Percentiles rank a stretch among this genome's conserved stretches.
These are phyloP conservation scores for Lymantria dispar DNA, from an alignment of 2,888 invertebrate genomes.

Conservation along the genomic window DNA sequence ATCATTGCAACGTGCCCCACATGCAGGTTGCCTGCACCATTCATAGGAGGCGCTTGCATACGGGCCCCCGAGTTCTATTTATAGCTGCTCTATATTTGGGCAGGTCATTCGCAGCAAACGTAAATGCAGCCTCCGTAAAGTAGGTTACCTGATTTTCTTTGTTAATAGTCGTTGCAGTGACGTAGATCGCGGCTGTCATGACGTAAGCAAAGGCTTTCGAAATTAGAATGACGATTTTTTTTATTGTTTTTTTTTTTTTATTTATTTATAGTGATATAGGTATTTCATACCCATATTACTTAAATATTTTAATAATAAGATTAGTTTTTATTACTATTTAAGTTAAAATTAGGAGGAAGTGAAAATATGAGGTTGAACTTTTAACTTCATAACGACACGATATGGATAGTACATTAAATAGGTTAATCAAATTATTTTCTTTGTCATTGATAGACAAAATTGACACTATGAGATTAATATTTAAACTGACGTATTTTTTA, in stretches of 20 bases:
- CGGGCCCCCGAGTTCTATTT: conserved; percentile 65
- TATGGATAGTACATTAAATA: too few relatives aligned
- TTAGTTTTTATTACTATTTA: too few relatives aligned
- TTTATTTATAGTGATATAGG: too few relatives aligned
- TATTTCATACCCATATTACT: too few relatives aligned
- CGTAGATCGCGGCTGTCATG: conserved; percentile 58
- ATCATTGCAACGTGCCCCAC: conserved; percentile 76
- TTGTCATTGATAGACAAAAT: too few relatives aligned
- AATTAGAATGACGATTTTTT: too few relatives aligned
- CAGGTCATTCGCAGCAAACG: conserved; percentile 73
- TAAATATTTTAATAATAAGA: too few relatives aligned
- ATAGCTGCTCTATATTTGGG: conserved; percentile 79
- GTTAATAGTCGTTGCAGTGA: conserved; percentile 65
- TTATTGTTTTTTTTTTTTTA: too few relatives aligned
- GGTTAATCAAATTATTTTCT: too few relatives aligned
- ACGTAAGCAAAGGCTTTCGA: conserved; percentile 48
- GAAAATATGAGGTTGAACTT: too few relatives aligned
- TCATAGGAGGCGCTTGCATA: conserved; percentile 59
- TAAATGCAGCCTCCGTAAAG: conserved; percentile 71
- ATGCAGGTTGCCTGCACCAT: conserved; percentile 66
- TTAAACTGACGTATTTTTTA: neutral
- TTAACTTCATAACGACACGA: too few relatives aligned
- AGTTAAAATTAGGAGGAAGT: too few relatives aligned
- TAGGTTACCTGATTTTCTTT: conserved; percentile 81
- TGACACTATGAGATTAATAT: conserved; percentile 7